phyloP scores from a whole-genome alignment of 1,140 invertebrate genomes.

The Oscheius sp. region DNA sequence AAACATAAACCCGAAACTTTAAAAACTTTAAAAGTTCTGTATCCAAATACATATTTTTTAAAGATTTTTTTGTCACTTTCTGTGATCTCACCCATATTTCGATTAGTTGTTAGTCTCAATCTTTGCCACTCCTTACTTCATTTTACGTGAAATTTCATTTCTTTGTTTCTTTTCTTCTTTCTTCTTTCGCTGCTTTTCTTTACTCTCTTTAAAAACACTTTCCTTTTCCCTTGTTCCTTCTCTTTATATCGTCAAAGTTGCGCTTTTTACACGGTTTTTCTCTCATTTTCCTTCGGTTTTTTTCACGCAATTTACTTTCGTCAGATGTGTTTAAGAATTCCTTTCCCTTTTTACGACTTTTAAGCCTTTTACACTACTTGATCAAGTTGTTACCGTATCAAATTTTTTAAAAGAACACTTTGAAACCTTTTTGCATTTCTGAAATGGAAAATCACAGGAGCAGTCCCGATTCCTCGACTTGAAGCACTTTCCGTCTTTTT shows the following conservation, averaged over 20 bases:
- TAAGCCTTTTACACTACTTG: not conserved
- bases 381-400: too few species aligned
- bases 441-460: too few species aligned
- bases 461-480: too few species aligned
- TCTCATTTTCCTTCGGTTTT: not conserved
- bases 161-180: not conserved
- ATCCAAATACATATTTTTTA: too few species aligned
- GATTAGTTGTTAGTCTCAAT: not conserved
- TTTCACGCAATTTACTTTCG: not conserved
- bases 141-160: not conserved
- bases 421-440: too few species aligned
- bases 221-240: not conserved
- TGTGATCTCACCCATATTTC: too few species aligned
- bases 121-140: conserved; percentile 48
- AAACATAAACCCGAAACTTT: too few species aligned
- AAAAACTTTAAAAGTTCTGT: too few species aligned
- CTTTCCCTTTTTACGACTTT: not conserved
- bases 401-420: too few species aligned
- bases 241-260: not conserved
- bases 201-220: not conserved
- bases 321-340: not conserved
- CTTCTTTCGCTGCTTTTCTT: not conserved
- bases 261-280: too few species aligned
- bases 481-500: too few species aligned
- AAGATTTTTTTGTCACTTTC: too few species aligned